Percentiles rank a stretch among this genome's conserved stretches.
Evolutionary conservation across 2,888 invertebrate species (phyloP).

Genomic region (Brachyopa scutellaris): DNA sequence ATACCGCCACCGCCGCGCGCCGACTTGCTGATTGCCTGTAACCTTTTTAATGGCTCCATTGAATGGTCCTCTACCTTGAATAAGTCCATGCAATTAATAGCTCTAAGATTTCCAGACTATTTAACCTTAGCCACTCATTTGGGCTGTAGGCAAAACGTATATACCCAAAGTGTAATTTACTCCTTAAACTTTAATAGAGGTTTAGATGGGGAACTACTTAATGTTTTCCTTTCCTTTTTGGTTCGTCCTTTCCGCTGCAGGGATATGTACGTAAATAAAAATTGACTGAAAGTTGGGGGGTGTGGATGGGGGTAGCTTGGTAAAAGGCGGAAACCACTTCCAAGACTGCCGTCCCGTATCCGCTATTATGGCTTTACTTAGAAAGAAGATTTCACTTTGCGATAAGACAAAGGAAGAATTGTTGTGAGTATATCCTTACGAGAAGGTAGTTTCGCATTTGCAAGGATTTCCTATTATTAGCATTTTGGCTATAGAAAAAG

Average conservation of each 20-base stretch:
- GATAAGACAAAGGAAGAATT: slow-evolving; percentile 61
- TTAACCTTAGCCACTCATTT: slow-evolving; percentile 72
- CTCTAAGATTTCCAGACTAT: slow-evolving; percentile 74
- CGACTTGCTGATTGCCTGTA: slow-evolving; percentile 21
- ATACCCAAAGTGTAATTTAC: slow-evolving; percentile 57
- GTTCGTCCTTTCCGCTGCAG: slow-evolving; percentile 52
- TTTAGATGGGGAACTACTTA: slow-evolving; percentile 64
- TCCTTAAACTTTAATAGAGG: slow-evolving; percentile 67
- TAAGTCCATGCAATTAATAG: slow-evolving; percentile 55
- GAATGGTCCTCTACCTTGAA: slow-evolving; percentile 56
- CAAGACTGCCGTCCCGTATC: slow-evolving; percentile 67
- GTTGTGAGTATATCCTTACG: not conserved
- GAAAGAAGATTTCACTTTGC: slow-evolving; percentile 51
- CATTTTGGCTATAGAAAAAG: slow-evolving; percentile 18
- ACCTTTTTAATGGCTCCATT: slow-evolving; percentile 73
- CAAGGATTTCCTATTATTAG: slow-evolving; percentile 19
- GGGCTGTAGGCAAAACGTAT: slow-evolving; percentile 47
- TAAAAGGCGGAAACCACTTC: slow-evolving; percentile 65
- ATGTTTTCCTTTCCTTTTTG: slow-evolving; percentile 30
- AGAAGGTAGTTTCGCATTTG: slow-evolving; percentile 14
- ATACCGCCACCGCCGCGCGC: not conserved
- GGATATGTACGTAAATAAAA: slow-evolving; percentile 62
- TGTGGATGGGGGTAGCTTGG: slow-evolving; percentile 4
- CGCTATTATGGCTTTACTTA: slow-evolving; percentile 56
- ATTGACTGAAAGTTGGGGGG: slow-evolving; percentile 16